Conservation (phyloP, 2,888 invertebrate species). For the Drosophila koepferae region DNA sequence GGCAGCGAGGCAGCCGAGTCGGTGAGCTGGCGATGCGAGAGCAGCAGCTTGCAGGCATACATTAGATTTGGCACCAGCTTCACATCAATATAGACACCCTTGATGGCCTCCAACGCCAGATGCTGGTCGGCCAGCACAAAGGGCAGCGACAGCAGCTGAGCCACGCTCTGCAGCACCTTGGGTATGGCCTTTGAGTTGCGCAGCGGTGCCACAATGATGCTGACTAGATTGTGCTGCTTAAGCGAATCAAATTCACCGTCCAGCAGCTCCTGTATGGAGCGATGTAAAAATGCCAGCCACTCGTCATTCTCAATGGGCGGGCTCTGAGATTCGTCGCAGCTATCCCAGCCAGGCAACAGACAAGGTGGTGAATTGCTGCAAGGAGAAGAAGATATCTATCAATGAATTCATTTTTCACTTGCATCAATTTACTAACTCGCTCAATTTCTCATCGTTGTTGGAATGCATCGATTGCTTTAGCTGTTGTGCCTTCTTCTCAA, state of each 20-base stretch:
- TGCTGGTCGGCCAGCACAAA: constrained; percentile 86
- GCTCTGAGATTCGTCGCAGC: constrained; percentile 86
- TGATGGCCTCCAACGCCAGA: constrained; percentile 86
- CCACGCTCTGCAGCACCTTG: constrained; percentile 88
- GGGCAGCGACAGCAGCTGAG: constrained; percentile 88
- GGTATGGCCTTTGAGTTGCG: constrained; percentile 88
- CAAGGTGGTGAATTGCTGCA: constrained; percentile 83
- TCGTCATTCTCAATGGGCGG: constrained; percentile 93
- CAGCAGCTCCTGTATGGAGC: constrained; percentile 93
- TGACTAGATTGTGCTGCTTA: constrained; percentile 89
- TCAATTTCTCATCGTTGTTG: constrained; percentile 80
- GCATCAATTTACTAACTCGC: constrained; percentile 63
- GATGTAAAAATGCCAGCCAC: constrained; percentile 93
- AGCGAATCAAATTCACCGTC: constrained; percentile 92
- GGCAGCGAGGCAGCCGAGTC: constrained; percentile 80
- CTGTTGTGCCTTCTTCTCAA: constrained; percentile 35
- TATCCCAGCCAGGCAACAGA: constrained; percentile 84
- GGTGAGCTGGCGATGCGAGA: constrained; percentile 79
- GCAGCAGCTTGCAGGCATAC: constrained; percentile 90
- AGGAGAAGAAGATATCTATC: not conserved
- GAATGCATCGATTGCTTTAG: constrained; percentile 77
- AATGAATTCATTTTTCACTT: not conserved
- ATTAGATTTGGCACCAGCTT: constrained; percentile 93
- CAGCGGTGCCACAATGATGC: constrained; percentile 88
- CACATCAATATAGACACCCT: constrained; percentile 90